A percentile compares a stretch with the other conserved stretches of the same genome.
phyloP scores from a whole-genome alignment of 2,888 invertebrate species.

The Drosophila demipolita region DNA sequence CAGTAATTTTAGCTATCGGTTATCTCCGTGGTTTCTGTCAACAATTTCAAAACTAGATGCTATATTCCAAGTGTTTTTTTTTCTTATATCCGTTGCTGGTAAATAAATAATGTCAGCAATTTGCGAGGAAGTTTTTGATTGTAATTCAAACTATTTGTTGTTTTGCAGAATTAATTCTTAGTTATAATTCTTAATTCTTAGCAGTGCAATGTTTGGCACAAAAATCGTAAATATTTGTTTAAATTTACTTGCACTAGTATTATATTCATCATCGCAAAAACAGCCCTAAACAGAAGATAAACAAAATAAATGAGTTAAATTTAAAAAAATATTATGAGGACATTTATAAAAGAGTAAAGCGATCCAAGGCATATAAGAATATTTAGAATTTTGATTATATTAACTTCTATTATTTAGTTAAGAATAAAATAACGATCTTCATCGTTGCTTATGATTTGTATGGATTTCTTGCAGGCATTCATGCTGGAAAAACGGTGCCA shows the following conservation, averaged over 20 bases:
- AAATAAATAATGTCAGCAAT: no score
- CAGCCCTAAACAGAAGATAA: background rate
- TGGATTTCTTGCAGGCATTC: conserved; percentile 87
- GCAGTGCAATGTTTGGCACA: background rate
- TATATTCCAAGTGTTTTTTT: no score
- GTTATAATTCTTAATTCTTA: no score
- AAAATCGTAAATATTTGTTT: background rate
- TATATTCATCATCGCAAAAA: background rate
- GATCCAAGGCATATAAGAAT: background rate
- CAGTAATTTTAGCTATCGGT: no score
- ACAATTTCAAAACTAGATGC: no score
- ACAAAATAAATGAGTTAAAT: background rate
- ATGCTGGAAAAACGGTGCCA: conserved; percentile 99
- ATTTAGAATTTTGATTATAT: background rate
- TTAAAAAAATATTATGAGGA: no score
- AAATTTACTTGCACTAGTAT: background rate
- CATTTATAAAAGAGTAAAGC: background rate
- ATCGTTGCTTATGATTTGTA: no score
- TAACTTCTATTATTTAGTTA: background rate
- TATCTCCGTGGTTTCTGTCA: no score
- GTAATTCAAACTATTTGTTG: no score
- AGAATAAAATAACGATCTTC: background rate
- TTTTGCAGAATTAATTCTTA: no score
- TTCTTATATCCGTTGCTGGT: no score
- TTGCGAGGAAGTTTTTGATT: no score